Percentiles rank a stretch among this genome's conserved stretches.
Evolutionary conservation across 2,797 vertebrate genomes (phyloP).

Genomic region (Sebastes nivosus): DNA sequence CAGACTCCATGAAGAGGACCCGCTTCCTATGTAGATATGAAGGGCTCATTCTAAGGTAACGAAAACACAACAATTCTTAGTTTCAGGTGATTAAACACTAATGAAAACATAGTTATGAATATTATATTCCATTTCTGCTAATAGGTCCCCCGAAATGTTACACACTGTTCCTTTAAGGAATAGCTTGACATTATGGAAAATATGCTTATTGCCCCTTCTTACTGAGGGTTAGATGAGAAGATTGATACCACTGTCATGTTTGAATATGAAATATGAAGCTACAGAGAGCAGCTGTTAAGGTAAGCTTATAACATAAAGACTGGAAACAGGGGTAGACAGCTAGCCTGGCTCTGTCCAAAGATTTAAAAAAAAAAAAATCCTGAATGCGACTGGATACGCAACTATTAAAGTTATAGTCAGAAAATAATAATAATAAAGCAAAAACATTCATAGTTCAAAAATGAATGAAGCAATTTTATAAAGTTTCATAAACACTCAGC

Average conservation of each 20-base stretch:
- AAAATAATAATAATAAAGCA: background rate
- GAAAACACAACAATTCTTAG: too few relatives aligned
- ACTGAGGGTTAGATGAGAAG: background rate
- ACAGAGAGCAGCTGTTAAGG: background rate
- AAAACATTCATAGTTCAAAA: background rate
- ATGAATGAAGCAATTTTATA: background rate
- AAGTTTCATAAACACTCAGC: background rate
- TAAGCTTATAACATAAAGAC: background rate
- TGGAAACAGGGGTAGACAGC: background rate
- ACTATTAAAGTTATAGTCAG: background rate
- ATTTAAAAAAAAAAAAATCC: background rate
- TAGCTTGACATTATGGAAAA: background rate
- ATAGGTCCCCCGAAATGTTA: too few relatives aligned
- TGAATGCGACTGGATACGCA: background rate
- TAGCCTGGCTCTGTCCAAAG: background rate
- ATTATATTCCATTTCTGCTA: too few relatives aligned
- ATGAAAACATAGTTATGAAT: too few relatives aligned
- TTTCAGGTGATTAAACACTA: too few relatives aligned
- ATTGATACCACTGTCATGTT: background rate
- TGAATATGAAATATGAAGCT: background rate
- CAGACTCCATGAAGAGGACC: too few relatives aligned
- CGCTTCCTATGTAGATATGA: too few relatives aligned
- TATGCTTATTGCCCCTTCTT: background rate
- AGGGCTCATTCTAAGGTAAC: too few relatives aligned
- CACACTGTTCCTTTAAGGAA: background rate